Percentiles rank a stretch among this genome's conserved stretches.
Evolutionary conservation across 2,888 invertebrate species (phyloP).

Genomic region (Lycophotia porphyrea): DNA sequence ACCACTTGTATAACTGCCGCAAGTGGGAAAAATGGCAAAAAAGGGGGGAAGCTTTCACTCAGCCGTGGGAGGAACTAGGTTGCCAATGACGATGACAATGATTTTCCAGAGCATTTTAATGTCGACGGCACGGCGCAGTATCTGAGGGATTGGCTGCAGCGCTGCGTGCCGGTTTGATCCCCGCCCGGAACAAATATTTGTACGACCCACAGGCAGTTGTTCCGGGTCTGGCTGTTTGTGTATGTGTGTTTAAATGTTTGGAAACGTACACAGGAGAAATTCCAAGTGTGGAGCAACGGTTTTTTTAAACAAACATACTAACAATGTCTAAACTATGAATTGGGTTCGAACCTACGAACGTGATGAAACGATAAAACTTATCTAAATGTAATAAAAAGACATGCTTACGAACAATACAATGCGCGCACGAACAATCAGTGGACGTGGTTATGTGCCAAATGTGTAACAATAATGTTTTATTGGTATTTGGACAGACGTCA

Average conservation of each 20-base stretch:
- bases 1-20: too few species aligned
- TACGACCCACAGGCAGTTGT: not conserved
- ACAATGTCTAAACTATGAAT: not conserved
- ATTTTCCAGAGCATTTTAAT: not conserved
- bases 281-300: not conserved
- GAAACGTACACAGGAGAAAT: not conserved
- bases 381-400: constrained; percentile 44
- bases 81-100: not conserved
- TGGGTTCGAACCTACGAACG: constrained; percentile 5
- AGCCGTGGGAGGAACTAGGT: too few species aligned
- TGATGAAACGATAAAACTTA: constrained; percentile 29
- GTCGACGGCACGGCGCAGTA: not conserved
- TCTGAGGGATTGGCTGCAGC: not conserved
- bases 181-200: not conserved
- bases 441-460: constrained; percentile 52
- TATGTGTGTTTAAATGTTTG: not conserved
- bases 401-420: constrained; percentile 44
- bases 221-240: not conserved
- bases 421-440: constrained; percentile 36
- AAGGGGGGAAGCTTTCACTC: not conserved
- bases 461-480: constrained; percentile 56
- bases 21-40: too few species aligned
- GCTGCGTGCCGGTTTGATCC: not conserved
- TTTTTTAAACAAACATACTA: not conserved
- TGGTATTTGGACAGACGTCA: constrained; percentile 48